A percentile compares a stretch with the other conserved stretches of the same genome.
phyloP scores from a whole-genome alignment of 2,797 vertebrate species.

The Chrosomus eos region DNA sequence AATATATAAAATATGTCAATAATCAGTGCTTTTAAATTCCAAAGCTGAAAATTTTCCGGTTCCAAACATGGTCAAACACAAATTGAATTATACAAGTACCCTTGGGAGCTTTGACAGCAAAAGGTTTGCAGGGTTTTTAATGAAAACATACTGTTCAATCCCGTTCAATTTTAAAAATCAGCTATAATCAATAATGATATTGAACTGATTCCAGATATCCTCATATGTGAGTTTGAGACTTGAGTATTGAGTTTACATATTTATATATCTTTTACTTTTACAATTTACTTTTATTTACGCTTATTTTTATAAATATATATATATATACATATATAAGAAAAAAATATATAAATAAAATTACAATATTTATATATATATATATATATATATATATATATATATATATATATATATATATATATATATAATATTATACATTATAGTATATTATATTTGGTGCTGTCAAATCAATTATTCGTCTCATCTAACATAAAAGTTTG shows the following conservation, averaged over 20 bases:
- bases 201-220: background rate
- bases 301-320: background rate
- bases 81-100: constrained; percentile 5
- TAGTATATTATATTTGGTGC: background rate
- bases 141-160: background rate
- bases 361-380: no score
- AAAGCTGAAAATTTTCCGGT: background rate
- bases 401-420: background rate
- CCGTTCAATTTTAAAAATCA: background rate
- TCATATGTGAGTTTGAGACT: background rate
- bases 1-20: background rate
- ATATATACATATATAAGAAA: background rate
- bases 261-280: background rate
- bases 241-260: background rate
- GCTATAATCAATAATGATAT: background rate
- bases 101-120: background rate
- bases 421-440: no score
- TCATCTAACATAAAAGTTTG: no score
- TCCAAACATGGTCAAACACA: constrained; percentile 11
- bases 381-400: no score
- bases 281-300: background rate
- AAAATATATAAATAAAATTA: background rate
- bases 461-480: no score
- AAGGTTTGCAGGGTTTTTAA: background rate
- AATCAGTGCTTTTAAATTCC: constrained; percentile 1